phyloP scores from a whole-genome alignment of 2,797 vertebrate genomes.

The Eptatretus atami region DNA sequence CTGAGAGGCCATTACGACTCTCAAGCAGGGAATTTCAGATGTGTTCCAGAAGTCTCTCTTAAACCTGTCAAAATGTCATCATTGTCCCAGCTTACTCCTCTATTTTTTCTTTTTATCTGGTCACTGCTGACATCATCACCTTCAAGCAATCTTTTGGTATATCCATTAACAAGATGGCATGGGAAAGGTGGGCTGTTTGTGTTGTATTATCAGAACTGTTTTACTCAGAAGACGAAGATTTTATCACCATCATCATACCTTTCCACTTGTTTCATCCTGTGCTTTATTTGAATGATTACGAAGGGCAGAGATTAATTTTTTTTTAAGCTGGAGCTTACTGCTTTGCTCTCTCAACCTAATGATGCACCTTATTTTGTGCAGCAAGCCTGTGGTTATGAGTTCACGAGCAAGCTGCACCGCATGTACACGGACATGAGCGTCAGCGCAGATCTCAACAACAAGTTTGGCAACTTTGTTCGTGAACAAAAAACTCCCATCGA shows the following conservation, averaged over 20 bases:
- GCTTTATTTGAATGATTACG: background rate
- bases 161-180: too few species aligned
- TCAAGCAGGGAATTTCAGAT: too few species aligned
- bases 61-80: too few species aligned
- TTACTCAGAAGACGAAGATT: too few species aligned
- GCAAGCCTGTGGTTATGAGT: slow-evolving; percentile 98
- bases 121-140: too few species aligned
- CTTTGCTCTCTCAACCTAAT: slow-evolving; percentile 7
- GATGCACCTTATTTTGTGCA: slow-evolving; percentile 15
- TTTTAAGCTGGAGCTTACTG: background rate
- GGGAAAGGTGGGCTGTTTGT: too few species aligned
- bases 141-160: too few species aligned
- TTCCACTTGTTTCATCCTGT: background rate
- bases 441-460: slow-evolving; percentile 94
- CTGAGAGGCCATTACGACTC: too few species aligned
- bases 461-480: slow-evolving; percentile 86
- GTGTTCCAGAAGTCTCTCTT: too few species aligned
- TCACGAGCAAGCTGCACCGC: slow-evolving; percentile 93
- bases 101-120: too few species aligned
- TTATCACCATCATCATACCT: slow-evolving; percentile 11
- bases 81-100: too few species aligned
- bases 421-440: slow-evolving; percentile 99
- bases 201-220: too few species aligned
- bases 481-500: slow-evolving; percentile 76
- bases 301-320: slow-evolving; percentile 10